Conservation (phyloP, 2,888 invertebrate species). For the Brachylomia viminalis region DNA sequence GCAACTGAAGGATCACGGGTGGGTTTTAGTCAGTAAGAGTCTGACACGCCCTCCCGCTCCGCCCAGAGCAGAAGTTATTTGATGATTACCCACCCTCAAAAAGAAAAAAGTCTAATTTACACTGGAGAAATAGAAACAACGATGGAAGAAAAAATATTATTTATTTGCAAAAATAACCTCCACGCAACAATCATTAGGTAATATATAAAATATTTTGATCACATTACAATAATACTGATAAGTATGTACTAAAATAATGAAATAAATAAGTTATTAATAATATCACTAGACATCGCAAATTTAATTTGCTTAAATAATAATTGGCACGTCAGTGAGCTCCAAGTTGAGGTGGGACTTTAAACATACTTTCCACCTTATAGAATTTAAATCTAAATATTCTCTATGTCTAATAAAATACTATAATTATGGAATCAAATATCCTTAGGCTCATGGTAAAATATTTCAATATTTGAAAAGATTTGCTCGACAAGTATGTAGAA, state of each 20-base stretch:
- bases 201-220: conserved; percentile 43
- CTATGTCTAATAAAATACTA: conserved; percentile 6
- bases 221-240: conserved; percentile 46
- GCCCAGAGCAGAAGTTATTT: no score
- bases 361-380: conserved; percentile 29
- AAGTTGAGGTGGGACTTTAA: neutral
- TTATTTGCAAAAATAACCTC: conserved; percentile 73
- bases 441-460: conserved; percentile 6
- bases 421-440: conserved; percentile 6
- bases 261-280: neutral
- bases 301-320: conserved; percentile 56
- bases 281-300: conserved; percentile 55
- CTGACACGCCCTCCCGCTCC: no score
- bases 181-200: conserved; percentile 55
- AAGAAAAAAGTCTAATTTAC: no score
- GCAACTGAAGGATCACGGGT: no score
- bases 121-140: conserved; percentile 23
- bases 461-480: neutral
- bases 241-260: conserved; percentile 10
- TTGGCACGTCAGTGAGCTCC: conserved; percentile 64
- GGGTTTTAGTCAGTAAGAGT: no score
- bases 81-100: no score
- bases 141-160: conserved; percentile 64
- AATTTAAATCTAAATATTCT: conserved; percentile 37
- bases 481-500: neutral